phyloP scores from a whole-genome alignment of 2,888 invertebrate genomes.

The Beris morrisii region DNA sequence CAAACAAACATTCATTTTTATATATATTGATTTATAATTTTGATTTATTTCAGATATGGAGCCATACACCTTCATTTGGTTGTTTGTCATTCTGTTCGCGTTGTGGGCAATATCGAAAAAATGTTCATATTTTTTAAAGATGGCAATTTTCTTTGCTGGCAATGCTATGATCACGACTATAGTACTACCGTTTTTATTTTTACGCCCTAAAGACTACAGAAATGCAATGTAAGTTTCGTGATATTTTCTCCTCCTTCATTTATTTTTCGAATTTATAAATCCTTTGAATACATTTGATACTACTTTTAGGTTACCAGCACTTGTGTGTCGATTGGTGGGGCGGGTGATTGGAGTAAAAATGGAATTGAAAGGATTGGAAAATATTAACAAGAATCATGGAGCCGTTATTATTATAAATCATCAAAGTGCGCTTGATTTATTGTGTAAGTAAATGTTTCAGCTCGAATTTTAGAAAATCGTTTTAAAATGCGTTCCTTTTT shows the following conservation, averaged over 20 bases:
- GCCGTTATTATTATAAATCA: conserved; percentile 85
- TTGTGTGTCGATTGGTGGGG: conserved; percentile 60
- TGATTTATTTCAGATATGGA: conserved; percentile 16
- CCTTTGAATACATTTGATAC: neutral
- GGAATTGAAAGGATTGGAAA: conserved; percentile 73
- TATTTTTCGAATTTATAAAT: neutral
- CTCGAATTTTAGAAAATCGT: neutral
- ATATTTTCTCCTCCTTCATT: conserved; percentile 3
- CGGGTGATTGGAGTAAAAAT: conserved; percentile 66
- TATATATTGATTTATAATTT: conserved; percentile 1
- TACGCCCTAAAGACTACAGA: conserved; percentile 70
- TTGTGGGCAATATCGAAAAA: neutral
- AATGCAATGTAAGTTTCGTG: conserved; percentile 75
- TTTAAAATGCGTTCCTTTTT: conserved; percentile 20
- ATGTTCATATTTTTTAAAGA: conserved; percentile 69
- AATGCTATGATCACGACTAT: conserved; percentile 63
- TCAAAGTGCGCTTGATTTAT: conserved; percentile 83
- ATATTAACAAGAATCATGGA: conserved; percentile 73
- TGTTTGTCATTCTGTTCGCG: conserved; percentile 1
- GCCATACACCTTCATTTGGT: neutral
- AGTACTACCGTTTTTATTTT: conserved; percentile 75
- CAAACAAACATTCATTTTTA: too few species aligned
- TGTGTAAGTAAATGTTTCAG: conserved; percentile 63
- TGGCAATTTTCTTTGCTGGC: conserved; percentile 64
- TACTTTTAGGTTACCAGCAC: conserved; percentile 67